Evolutionary conservation across 2,888 invertebrate species (phyloP), one percentile per base, ranked within the genome.

Genomic region (Abrostola tripartita): DNA sequence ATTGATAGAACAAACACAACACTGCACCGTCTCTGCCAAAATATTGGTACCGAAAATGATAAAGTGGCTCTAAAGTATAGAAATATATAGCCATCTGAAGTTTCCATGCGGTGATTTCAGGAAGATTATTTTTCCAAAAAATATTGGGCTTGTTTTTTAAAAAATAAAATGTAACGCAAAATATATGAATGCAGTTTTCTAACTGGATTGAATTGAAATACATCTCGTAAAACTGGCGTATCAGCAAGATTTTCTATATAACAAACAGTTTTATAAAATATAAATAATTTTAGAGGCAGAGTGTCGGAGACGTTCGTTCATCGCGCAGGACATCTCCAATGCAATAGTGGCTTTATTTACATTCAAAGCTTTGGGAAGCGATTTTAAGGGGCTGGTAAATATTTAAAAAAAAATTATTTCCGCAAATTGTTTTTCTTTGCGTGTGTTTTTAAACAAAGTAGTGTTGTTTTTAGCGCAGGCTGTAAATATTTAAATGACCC

Each of bases 321-420:
- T 51, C 61, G 63, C 50, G 38, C 40, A 12, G 59, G 77, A 75
- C 71, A 66, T 81, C 74, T 81, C 76, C 79, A 78, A 82, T 83
- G 83, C 83, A 85, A 85, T 83, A 81, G 77, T 74, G 78, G 83
- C 81, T 81, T 83, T 86, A 86, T 88, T 82, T 78, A 78, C 74
- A 88, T 86, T 84, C 86, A 86, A 80, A 82, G 80, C 83, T 81
- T 81, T 73, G 67, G 72, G 68, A 81, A 85, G 78, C 80, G 75
- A 79, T 85, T 81, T 85, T 81, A 83, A 79, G 71, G 78, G 76
- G 70, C 71, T 77, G 75, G 66, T 83, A 78, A 83, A 86, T 84
- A 81, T 85, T 83, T 78, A 84, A 80, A 81, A 67, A 71, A 69
- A 71, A 61, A 66, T 78, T 71, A 55, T 56, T 47, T 35, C 35